phyloP scores from a whole-genome alignment of 2,888 invertebrate species.

The Endotricha flammealis region DNA sequence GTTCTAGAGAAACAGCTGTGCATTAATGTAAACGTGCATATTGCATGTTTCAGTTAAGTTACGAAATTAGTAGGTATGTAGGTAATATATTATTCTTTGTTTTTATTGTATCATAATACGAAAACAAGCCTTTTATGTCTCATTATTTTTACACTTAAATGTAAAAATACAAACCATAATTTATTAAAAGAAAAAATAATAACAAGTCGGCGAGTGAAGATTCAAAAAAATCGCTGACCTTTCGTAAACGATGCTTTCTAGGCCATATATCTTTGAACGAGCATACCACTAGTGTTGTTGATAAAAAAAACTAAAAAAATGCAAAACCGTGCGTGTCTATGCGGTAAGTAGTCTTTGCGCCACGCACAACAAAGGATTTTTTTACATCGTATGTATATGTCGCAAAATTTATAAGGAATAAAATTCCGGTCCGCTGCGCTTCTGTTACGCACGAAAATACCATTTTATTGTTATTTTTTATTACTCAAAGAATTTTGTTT shows the following conservation, averaged over 20 bases:
- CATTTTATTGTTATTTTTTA: not conserved
- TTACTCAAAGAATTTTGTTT: not conserved
- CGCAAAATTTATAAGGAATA: not conserved
- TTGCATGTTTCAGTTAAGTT: too few relatives aligned
- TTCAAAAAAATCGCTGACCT: conserved; percentile 2
- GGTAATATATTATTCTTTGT: too few relatives aligned
- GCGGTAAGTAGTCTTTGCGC: conserved; percentile 1
- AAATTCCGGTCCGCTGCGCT: conserved; percentile 2
- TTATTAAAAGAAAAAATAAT: too few relatives aligned
- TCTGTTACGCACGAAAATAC: not conserved
- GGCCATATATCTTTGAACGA: not conserved
- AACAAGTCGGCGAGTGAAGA: not conserved
- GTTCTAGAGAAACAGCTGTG: too few relatives aligned
- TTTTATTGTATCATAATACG: too few relatives aligned
- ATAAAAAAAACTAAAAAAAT: not conserved
- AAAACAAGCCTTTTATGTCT: too few relatives aligned
- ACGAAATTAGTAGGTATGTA: too few relatives aligned
- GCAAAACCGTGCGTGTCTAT: not conserved
- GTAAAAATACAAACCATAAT: too few relatives aligned
- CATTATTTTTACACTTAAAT: too few relatives aligned
- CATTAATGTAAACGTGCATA: too few relatives aligned
- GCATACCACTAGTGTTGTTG: not conserved
- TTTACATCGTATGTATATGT: not conserved
- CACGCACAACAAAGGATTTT: not conserved
- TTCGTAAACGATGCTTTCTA: not conserved